Evolutionary conservation across 2,888 invertebrate genomes (phyloP).

Genomic region (Lithophane semibrunnea): DNA sequence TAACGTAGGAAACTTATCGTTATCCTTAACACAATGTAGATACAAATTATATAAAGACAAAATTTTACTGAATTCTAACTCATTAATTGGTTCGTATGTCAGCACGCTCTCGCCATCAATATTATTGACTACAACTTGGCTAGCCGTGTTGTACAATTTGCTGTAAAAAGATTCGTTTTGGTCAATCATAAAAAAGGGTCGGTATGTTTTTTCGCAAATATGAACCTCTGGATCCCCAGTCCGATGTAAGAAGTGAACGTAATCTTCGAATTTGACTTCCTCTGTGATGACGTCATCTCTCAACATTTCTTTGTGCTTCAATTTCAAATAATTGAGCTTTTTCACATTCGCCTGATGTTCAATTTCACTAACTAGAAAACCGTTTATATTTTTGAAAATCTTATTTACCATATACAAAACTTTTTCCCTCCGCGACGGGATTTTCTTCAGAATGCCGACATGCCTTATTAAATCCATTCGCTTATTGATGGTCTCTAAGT

Average conservation of each 20-base stretch:
- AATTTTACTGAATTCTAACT: slow-evolving; percentile 35
- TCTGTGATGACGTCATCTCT: slow-evolving; percentile 19
- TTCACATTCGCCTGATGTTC: slow-evolving; percentile 63
- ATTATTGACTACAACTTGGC: slow-evolving; percentile 19
- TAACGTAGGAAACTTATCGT: slow-evolving; percentile 20
- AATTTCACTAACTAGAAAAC: slow-evolving; percentile 71
- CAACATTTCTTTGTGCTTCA: slow-evolving; percentile 32
- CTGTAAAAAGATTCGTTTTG: slow-evolving; percentile 23
- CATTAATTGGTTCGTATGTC: slow-evolving; percentile 19
- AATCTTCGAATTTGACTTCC: slow-evolving; percentile 37
- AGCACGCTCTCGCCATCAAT: slow-evolving; percentile 12
- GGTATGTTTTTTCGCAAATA: slow-evolving; percentile 36
- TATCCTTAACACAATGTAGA: slow-evolving; percentile 20
- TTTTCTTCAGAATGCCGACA: slow-evolving; percentile 24
- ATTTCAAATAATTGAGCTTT: slow-evolving; percentile 68
- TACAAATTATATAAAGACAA: slow-evolving; percentile 31
- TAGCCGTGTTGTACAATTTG: slow-evolving; percentile 6
- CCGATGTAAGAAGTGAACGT: slow-evolving; percentile 24
- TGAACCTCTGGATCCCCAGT: not conserved
- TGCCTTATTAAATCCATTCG: slow-evolving; percentile 29
- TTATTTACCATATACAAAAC: slow-evolving; percentile 49
- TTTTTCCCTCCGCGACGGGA: slow-evolving; percentile 21
- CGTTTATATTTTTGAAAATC: slow-evolving; percentile 70
- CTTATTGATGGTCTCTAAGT: slow-evolving; percentile 63
- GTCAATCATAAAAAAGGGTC: slow-evolving; percentile 33